Evolutionary conservation across 2,888 invertebrate genomes (phyloP).

Genomic region (Acronicta psi): DNA sequence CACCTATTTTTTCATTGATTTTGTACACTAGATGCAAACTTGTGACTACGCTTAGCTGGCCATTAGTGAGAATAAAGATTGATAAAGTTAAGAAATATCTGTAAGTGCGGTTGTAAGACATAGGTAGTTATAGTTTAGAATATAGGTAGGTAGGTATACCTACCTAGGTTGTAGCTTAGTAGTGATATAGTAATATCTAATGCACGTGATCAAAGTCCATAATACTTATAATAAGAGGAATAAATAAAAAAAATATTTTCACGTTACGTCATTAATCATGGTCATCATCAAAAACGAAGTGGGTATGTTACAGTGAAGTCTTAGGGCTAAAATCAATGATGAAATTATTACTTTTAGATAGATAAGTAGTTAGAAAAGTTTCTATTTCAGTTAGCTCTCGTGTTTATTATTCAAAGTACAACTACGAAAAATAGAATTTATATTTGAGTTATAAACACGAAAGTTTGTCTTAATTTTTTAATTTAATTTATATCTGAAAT

Average conservation of each 20-base stretch:
- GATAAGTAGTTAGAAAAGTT: slow-evolving; percentile 10
- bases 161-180: no score
- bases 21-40: no score
- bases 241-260: slow-evolving; percentile 19
- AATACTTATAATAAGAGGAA: slow-evolving; percentile 16
- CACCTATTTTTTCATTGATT: no score
- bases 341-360: slow-evolving; percentile 5
- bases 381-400: slow-evolving; percentile 15
- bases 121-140: background rate
- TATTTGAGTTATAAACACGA: slow-evolving; percentile 13
- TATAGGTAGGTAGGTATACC: background rate
- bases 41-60: background rate
- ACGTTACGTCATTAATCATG: slow-evolving; percentile 21
- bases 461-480: background rate
- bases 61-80: background rate
- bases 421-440: slow-evolving; percentile 27
- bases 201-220: slow-evolving; percentile 17
- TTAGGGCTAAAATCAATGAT: slow-evolving; percentile 42
- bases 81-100: background rate
- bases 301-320: slow-evolving; percentile 36
- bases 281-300: slow-evolving; percentile 23
- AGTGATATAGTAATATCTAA: background rate
- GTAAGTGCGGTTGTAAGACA: background rate
- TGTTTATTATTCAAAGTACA: slow-evolving; percentile 18
- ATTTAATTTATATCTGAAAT: slow-evolving; percentile 8